phyloP scores from a whole-genome alignment of 2,888 invertebrate genomes.

The Mechanitis mazaeus region DNA sequence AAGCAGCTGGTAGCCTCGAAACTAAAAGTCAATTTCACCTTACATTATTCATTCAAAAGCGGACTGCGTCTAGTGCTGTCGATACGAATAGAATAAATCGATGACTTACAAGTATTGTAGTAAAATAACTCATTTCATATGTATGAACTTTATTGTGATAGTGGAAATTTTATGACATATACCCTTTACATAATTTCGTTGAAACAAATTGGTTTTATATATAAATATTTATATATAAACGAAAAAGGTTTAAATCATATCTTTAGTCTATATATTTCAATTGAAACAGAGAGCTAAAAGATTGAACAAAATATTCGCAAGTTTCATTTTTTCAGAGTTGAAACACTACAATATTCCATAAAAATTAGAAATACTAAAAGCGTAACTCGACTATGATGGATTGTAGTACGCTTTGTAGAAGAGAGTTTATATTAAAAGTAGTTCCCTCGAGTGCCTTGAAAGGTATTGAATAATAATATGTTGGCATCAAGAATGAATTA shows the following conservation, averaged over 20 bases:
- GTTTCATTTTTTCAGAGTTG: not conserved
- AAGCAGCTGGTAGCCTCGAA: constrained; percentile 8
- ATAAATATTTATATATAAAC: too few relatives aligned
- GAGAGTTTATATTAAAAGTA: constrained; percentile 22
- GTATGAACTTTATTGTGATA: constrained; percentile 15
- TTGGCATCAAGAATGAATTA: too few relatives aligned
- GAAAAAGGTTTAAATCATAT: too few relatives aligned
- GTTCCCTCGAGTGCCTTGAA: constrained; percentile 25
- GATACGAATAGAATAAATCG: constrained; percentile 17
- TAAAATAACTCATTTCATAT: constrained; percentile 25
- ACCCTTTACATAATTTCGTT: not conserved
- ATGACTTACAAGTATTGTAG: constrained; percentile 23
- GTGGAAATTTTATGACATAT: constrained; percentile 13
- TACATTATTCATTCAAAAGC: constrained; percentile 59
- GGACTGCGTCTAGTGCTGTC: constrained; percentile 35
- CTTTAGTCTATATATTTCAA: too few relatives aligned
- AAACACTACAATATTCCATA: not conserved
- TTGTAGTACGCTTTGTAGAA: constrained; percentile 16
- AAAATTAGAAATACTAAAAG: constrained; percentile 4
- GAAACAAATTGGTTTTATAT: not conserved
- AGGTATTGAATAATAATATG: constrained; percentile 5
- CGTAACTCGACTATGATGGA: constrained; percentile 20
- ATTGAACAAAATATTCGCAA: too few relatives aligned
- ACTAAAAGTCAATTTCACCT: constrained; percentile 36
- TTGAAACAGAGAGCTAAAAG: too few relatives aligned